Evolutionary conservation across 1,140 invertebrate species (phyloP).

Genomic region (Drosophila tropicalis): DNA sequence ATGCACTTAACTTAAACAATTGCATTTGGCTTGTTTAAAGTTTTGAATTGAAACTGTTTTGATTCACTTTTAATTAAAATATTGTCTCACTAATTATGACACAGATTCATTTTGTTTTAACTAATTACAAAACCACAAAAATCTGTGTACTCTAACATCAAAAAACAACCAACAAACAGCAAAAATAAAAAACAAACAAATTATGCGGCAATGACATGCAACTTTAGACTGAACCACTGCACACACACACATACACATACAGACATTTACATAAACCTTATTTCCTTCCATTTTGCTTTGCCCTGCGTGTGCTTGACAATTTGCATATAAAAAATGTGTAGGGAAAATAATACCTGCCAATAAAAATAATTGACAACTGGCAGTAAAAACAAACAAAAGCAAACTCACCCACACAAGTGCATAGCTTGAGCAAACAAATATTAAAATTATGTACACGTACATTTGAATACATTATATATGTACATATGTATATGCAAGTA

Average conservation of each 20-base stretch:
- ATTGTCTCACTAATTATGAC: constrained; percentile 7
- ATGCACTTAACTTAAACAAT: too few relatives aligned
- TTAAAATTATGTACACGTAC: constrained; percentile 63
- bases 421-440: constrained; percentile 53
- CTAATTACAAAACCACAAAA: constrained; percentile 56
- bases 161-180: constrained; percentile 33
- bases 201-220: constrained; percentile 78
- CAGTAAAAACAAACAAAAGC: constrained; percentile 72
- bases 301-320: constrained; percentile 66
- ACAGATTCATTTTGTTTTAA: constrained; percentile 28
- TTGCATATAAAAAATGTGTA: constrained; percentile 71
- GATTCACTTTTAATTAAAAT: constrained; percentile 7
- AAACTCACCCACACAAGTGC: constrained; percentile 31
- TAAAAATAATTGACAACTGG: constrained; percentile 81
- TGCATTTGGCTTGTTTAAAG: background rate
- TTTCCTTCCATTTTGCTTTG: constrained; percentile 2
- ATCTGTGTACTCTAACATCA: constrained; percentile 58
- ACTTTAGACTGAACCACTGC: constrained; percentile 63
- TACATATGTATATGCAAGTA: constrained; percentile 1
- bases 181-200: constrained; percentile 77
- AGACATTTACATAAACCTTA: constrained; percentile 35
- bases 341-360: constrained; percentile 80
- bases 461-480: background rate
- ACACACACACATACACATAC: constrained; percentile 29
- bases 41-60: constrained; percentile 29